phyloP scores from a whole-genome alignment of 2,113 vertebrate genomes.

The Oreochromis spilurus region DNA sequence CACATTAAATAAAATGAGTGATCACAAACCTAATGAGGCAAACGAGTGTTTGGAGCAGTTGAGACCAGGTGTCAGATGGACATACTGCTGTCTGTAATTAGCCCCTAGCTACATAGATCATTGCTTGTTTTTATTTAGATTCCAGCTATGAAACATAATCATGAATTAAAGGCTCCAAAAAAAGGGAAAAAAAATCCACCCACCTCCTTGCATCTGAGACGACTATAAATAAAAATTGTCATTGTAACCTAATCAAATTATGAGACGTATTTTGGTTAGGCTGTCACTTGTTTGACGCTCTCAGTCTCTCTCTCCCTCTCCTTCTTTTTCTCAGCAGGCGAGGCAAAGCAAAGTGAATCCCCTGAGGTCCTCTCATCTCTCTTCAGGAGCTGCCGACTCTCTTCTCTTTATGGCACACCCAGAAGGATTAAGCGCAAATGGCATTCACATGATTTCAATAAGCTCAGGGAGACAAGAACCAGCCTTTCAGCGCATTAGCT shows the following conservation, averaged over 20 bases:
- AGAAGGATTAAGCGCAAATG: conserved; percentile 76
- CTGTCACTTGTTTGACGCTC: conserved; percentile 68
- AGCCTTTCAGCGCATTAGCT: conserved; percentile 74
- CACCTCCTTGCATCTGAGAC: conserved; percentile 53
- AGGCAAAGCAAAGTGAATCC: conserved; percentile 66
- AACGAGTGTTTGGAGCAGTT: conserved; percentile 25
- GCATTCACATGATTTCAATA: conserved; percentile 76
- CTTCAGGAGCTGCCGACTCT: conserved; percentile 71
- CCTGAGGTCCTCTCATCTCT: conserved; percentile 73
- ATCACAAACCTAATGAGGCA: conserved; percentile 64
- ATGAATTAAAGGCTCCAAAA: conserved; percentile 50
- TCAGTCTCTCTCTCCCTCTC: conserved; percentile 35
- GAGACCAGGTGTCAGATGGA: conserved; percentile 54
- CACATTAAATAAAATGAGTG: conserved; percentile 43
- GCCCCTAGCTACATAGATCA: conserved; percentile 49
- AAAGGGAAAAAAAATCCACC: background rate
- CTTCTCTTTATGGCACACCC: conserved; percentile 69
- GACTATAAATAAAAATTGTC: conserved; percentile 79
- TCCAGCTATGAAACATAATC: conserved; percentile 48
- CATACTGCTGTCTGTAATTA: conserved; percentile 60
- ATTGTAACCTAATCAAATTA: conserved; percentile 78
- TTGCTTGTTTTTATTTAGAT: conserved; percentile 57
- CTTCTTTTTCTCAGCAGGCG: conserved; percentile 54
- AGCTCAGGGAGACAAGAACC: conserved; percentile 66
- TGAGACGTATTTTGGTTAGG: conserved; percentile 66